Conservation (phyloP, 1,140 invertebrate species). For the Lepidurus apus region DNA sequence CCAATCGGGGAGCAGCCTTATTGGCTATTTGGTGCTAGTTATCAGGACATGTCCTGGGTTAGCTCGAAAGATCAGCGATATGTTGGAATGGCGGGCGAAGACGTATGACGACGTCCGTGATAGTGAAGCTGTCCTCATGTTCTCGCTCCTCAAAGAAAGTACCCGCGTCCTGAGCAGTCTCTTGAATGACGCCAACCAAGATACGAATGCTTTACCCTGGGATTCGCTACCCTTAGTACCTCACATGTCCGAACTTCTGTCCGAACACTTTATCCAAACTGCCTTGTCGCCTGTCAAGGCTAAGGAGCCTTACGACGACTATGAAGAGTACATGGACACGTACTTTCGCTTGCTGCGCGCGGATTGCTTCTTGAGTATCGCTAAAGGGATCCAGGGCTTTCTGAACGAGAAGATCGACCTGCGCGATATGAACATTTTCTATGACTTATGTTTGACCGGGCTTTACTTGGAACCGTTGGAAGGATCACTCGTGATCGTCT, state of each 20-base stretch:
- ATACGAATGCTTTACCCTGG: neutral
- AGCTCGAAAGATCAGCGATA: neutral
- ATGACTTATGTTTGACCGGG: neutral
- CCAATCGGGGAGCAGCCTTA: neutral
- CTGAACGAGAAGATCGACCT: constrained; percentile 24
- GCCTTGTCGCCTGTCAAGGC: constrained; percentile 6
- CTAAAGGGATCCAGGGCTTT: constrained; percentile 22
- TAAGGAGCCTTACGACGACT: constrained; percentile 7
- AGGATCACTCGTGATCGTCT: constrained; percentile 16
- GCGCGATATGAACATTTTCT: constrained; percentile 32
- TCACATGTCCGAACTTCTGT: neutral
- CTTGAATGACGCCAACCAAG: neutral
- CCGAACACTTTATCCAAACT: neutral
- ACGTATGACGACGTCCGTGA: neutral
- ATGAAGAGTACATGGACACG: constrained; percentile 33
- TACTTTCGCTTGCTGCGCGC: constrained; percentile 29
- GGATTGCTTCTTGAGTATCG: constrained; percentile 28
- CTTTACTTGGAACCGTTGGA: constrained; percentile 29
- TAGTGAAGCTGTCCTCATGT: neutral
- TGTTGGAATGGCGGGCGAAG: neutral
- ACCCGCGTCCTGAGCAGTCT: neutral
- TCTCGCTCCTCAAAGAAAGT: neutral
- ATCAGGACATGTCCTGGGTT: neutral
- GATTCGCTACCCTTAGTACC: neutral
- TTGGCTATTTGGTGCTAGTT: neutral